Percentiles rank a stretch among this genome's conserved stretches.
phyloP scores from a whole-genome alignment of 2,797 vertebrate species.

The Myoxocephalus aenaeus region DNA sequence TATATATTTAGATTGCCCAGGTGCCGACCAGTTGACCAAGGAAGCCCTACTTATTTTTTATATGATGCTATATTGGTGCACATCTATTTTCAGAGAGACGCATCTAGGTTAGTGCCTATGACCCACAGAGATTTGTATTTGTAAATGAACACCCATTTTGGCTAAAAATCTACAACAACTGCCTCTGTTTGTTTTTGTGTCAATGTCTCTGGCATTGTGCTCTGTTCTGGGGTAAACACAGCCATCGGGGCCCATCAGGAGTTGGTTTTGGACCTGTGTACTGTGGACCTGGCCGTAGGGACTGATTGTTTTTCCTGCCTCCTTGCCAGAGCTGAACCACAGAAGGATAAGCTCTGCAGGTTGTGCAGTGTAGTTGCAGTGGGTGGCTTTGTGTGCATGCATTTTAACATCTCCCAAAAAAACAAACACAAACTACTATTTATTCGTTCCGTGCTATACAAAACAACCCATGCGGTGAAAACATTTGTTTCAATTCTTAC shows the following conservation, averaged over 20 bases:
- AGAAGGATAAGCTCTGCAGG: slow-evolving; percentile 56
- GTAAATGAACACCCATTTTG: slow-evolving; percentile 27
- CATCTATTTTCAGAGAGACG: slow-evolving; percentile 47
- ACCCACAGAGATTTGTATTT: slow-evolving; percentile 31
- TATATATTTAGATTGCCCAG: slow-evolving; percentile 28
- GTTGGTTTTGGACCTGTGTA: slow-evolving; percentile 77
- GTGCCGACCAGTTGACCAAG: slow-evolving; percentile 23
- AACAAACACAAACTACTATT: slow-evolving; percentile 12
- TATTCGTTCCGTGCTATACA: slow-evolving; percentile 5
- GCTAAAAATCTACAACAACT: slow-evolving; percentile 13
- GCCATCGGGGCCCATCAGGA: slow-evolving; percentile 44
- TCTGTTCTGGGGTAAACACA: slow-evolving; percentile 48
- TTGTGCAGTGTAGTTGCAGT: slow-evolving; percentile 45
- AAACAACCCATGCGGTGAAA: slow-evolving; percentile 5
- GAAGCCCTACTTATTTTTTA: slow-evolving; percentile 35
- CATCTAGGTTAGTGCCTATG: slow-evolving; percentile 34
- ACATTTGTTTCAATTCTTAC: background rate
- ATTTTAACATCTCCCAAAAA: slow-evolving; percentile 46
- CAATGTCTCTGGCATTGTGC: slow-evolving; percentile 53
- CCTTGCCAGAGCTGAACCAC: slow-evolving; percentile 63
- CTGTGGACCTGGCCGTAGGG: slow-evolving; percentile 62
- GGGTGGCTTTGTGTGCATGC: slow-evolving; percentile 41
- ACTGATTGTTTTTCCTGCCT: slow-evolving; percentile 68
- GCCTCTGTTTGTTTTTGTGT: slow-evolving; percentile 38
- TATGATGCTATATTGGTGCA: slow-evolving; percentile 44